These are phyloP conservation scores for Pseudochromis fuscus DNA, from an alignment of 2,797 vertebrate genomes.

Conservation along the genomic window DNA sequence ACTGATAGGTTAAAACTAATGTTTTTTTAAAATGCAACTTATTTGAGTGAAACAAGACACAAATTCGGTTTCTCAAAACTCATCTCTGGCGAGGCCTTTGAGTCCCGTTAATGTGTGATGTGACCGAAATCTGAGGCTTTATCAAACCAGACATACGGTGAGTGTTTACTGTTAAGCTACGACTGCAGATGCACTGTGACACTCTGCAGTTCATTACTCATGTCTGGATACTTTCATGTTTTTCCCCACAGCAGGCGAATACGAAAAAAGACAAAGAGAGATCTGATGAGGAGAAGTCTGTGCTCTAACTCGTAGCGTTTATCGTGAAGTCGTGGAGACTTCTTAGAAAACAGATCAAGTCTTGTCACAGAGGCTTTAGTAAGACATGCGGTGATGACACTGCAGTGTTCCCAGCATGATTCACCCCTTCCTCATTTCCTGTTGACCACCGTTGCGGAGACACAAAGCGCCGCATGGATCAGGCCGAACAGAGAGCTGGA, in stretches of 20 bases:
- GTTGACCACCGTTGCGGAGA: slow-evolving; percentile 62
- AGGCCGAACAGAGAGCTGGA: slow-evolving; percentile 9
- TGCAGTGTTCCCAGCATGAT: slow-evolving; percentile 55
- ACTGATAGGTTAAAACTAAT: too few species aligned
- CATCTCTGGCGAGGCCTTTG: too few species aligned
- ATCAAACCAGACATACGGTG: too few species aligned
- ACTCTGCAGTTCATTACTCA: background rate
- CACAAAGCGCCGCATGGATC: slow-evolving; percentile 37
- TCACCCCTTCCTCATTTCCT: slow-evolving; percentile 75
- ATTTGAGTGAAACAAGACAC: too few species aligned
- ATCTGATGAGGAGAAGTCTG: background rate
- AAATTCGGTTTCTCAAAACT: too few species aligned
- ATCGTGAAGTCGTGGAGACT: slow-evolving; percentile 9
- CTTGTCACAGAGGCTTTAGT: slow-evolving; percentile 52
- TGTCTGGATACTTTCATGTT: background rate
- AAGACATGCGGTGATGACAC: slow-evolving; percentile 39
- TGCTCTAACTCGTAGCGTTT: background rate
- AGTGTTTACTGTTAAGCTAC: too few species aligned
- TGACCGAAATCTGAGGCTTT: too few species aligned
- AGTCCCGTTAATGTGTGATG: too few species aligned
- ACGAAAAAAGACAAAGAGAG: background rate
- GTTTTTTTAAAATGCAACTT: too few species aligned
- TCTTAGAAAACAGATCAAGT: slow-evolving; percentile 42
- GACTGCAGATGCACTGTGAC: too few species aligned
- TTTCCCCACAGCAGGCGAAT: background rate